Base-by-base conservation (phyloP, 1,140 invertebrate genomes). In the Colletes latitarsis region DNA sequence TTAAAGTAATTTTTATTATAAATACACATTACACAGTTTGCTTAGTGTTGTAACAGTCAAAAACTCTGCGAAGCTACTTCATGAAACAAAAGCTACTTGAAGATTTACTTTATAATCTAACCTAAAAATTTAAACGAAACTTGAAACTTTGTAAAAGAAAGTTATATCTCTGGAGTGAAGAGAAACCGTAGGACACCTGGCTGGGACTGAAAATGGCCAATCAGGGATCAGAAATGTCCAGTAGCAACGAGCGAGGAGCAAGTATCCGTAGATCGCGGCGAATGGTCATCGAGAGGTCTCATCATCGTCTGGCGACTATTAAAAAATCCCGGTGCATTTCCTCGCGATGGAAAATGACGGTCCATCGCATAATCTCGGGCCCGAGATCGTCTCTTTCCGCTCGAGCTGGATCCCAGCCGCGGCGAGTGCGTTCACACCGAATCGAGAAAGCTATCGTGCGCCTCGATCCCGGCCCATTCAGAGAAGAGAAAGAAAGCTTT, bases 391-490 rank as follows among this genome's bases (percentile, higher is more conserved):
- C 55, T 21, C 52, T 77, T 77, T 57, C 74, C 66, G 72, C 60
- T 66, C 14, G 46, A 53, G 46, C 30, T 39, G 46, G 60, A 12
- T 66, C 72, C 12, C 60, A 8, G 17, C 72, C 46, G 21, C 55
- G 57, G 70, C 46, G 49, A 73, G 64, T 81, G 52, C 62, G 74
- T 86, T 86, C 66, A 66, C 75, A 76, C 77, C 77, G 82, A 82
- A 77, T 82, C 81, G 75, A 81, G 70, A 77, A 87, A 82, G 85
- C 84, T 83, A 87, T 87, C 85, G 85, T 60, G 67, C 76, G 30
- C 70, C 72, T 78, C 67, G 86, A 87, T 87, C 85, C 72, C 21
- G 6, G 71, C 64, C 73, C 82, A 86, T 83, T 82, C 84, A 83
- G 49, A 64, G 82, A 78, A 73, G 75, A 82, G 77, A 73, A 81